Evolutionary conservation across 2,113 vertebrate genomes (phyloP), one percentile per base, ranked within the genome.

Genomic region (Sturnus vulgaris): DNA sequence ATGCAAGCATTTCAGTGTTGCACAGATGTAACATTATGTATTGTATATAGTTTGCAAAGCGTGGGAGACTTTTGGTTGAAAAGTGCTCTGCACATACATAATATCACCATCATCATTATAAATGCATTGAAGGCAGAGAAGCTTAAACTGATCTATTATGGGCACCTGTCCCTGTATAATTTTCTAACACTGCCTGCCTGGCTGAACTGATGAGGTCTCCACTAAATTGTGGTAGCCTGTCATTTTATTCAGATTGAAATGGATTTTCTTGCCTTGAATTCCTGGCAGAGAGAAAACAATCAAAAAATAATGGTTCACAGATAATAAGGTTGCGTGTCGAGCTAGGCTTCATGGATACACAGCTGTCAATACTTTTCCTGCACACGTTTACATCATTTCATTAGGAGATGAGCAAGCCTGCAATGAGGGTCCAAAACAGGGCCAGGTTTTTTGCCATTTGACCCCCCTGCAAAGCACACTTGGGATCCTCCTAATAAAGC

Each of bases 251-350:
- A 71, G 65, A 88, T 66, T 94, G 64, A 95, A 90, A 96, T 76
- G 39, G 80, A 90, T 90, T 92, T 96, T 86, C 88, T 92, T 82
- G 72, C 86, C 88, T 95, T 88, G 81, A 92, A 79, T 88, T 94
- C 59, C 53, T 88, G 88, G 46, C 80, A 86, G 63, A 78, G 75
- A 77, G 42, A 89, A 97, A 95, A 79, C 82, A 69, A 89, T 82
- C 27, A 88, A 85, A 88, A 89, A 92, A 57, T 33, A 86, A 94
- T 69, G 70, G 39, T 57, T 93, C 0, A 1, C 78, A 85, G 83
- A 86, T 81, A 92, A 95, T 77, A 75, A 85, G 69, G 65, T 66
- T 91, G 35, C 4, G 12, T 46, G 63, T 88, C 0, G 0, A 66
- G 42, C 50, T 83, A 52, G 39, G 47, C 69, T 72, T 83, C 83